A percentile compares a stretch with the other conserved stretches of the same genome.
Conservation (phyloP, 2,113 vertebrate genomes). For the Pandion haliaetus region DNA sequence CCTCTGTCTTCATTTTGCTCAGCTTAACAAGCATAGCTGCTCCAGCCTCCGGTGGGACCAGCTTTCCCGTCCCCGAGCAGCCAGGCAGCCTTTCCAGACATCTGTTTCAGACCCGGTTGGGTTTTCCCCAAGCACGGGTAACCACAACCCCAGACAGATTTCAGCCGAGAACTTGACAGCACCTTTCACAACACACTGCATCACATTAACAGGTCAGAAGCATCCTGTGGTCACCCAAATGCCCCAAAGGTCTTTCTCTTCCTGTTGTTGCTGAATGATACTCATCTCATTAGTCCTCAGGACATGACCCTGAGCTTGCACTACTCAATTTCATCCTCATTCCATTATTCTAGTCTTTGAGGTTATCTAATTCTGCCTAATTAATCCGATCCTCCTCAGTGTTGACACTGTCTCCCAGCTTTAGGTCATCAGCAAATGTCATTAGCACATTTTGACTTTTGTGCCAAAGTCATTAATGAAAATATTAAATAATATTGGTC, state of each 20-base stretch:
- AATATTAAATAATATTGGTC: neutral
- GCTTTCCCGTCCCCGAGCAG: rapidly evolving
- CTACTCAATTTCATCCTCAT: neutral
- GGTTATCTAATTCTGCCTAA: neutral
- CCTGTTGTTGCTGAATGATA: neutral
- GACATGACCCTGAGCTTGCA: neutral
- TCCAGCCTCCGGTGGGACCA: neutral
- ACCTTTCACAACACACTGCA: neutral
- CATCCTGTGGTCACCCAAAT: neutral
- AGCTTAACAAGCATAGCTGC: neutral
- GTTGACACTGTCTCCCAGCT: neutral
- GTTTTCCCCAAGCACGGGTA: neutral
- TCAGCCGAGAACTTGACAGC: neutral
- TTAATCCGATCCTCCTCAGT: neutral
- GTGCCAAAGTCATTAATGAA: neutral
- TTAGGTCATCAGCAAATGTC: neutral
- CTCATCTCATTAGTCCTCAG: neutral
- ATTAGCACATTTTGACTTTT: neutral
- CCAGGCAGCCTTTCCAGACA: neutral
- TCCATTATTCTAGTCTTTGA: neutral
- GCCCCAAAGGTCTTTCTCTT: neutral
- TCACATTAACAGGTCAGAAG: neutral
- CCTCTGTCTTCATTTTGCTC: neutral
- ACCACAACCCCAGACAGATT: neutral
- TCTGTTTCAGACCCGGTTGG: neutral